phyloP scores from a whole-genome alignment of 2,113 vertebrate species.

The Trematocara zebra region DNA sequence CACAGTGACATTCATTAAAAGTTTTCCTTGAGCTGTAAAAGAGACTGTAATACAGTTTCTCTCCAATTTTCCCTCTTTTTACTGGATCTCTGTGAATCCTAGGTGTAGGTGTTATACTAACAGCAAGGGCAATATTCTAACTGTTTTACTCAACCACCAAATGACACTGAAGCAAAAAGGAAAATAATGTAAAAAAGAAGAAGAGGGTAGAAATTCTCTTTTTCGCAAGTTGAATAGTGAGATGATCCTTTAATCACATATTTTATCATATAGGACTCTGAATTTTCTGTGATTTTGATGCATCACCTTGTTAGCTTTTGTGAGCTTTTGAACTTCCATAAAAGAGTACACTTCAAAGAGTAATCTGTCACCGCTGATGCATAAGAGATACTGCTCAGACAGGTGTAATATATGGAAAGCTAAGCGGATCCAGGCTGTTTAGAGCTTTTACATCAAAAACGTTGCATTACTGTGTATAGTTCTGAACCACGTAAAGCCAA shows the following conservation, averaged over 20 bases:
- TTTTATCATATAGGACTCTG: not conserved
- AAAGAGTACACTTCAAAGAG: conserved; percentile 45
- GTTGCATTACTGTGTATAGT: not conserved
- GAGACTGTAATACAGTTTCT: not conserved
- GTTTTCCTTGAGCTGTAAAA: conserved; percentile 15
- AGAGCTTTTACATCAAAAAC: conserved; percentile 41
- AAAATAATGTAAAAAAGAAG: not conserved
- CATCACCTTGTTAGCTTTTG: conserved; percentile 41
- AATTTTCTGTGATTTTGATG: not conserved
- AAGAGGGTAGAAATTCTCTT: not conserved
- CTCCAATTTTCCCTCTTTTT: conserved; percentile 19
- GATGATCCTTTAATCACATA: not conserved
- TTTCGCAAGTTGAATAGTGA: not conserved
- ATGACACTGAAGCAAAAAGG: not conserved
- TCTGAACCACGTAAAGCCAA: not conserved
- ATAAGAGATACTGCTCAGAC: conserved; percentile 1
- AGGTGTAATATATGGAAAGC: conserved; percentile 20
- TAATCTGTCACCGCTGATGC: conserved; percentile 34
- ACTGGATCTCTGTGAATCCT: not conserved
- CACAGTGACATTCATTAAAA: conserved; percentile 47
- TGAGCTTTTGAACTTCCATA: conserved; percentile 38
- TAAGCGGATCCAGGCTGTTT: conserved; percentile 44
- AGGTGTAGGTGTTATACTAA: not conserved
- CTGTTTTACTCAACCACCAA: not conserved
- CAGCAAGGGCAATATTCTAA: not conserved